A percentile compares a stretch with the other conserved stretches of the same genome.
Conservation (phyloP, 2,888 invertebrate species). For the Amiota mariae region DNA sequence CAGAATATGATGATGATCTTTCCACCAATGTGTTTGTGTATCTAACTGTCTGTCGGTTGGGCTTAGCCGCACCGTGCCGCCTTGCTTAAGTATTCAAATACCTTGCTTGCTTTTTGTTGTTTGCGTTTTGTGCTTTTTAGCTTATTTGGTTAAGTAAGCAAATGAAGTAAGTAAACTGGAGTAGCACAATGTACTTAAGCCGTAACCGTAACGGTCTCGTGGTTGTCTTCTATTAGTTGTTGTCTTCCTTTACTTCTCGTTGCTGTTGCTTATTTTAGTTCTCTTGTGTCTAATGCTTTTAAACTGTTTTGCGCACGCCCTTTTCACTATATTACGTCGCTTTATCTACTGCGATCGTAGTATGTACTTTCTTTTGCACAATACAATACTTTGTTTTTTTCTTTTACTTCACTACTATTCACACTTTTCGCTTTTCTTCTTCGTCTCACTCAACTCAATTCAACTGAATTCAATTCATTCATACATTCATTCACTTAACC, state of each 20-base stretch:
- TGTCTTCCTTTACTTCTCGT: neutral
- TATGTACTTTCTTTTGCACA: constrained; percentile 16
- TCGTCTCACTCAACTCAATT: neutral
- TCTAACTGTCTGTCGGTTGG: neutral
- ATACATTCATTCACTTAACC: constrained; percentile 13
- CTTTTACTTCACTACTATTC: neutral
- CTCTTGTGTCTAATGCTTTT: neutral
- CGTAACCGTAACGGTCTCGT: constrained; percentile 15
- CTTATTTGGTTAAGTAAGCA: neutral
- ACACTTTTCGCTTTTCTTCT: neutral
- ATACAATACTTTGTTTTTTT: neutral
- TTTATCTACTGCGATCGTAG: no score
- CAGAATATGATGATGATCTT: neutral
- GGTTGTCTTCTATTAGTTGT: neutral
- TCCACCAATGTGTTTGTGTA: no score
- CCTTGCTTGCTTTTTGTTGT: no score
- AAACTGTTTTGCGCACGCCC: constrained; percentile 17
- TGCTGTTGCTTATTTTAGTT: neutral
- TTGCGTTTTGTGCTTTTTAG: no score
- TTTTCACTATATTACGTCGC: neutral
- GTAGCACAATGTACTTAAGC: constrained; percentile 5
- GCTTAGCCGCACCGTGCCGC: neutral
- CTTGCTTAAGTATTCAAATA: neutral
- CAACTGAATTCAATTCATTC: neutral
- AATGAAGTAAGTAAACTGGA: constrained; percentile 17